Base-by-base conservation (phyloP, 2,888 invertebrate species). In the Drosophila pullipes region DNA sequence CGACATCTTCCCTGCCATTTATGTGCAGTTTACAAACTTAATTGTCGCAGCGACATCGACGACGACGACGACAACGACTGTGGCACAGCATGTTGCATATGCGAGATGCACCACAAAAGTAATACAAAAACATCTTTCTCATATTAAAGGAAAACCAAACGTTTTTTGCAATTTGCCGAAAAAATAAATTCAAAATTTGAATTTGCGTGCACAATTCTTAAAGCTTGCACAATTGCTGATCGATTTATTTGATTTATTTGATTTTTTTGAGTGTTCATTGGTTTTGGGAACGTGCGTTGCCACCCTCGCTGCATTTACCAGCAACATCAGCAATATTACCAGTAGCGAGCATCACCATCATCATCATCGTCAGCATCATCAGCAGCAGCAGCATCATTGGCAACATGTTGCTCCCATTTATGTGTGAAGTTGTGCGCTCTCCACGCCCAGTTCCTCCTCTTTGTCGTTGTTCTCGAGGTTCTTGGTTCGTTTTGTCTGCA, bases 401-500 rank as follows among this genome's bases (percentile, higher is more conserved):
- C 89, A 88, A 85, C 85, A 85, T 89, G 85, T 85, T 85, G 85
- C 89, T 85, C 89, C 89, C 89, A 89, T 85, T 85, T 85, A 85
- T 89, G 85, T 89, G 89, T 85, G 85, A 85, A 85, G 85, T 86
- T 74, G 78, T 72, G 73, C 81, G 68, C 72, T 58, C 76, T 80
- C 60, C 74, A 81, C 82, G 79, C 82, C 82, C 81, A 79, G 76
- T 75, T 80, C 76, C 78, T 52, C 69, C 78, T 80, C 76, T 73
- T 73, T 68, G 67, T 65, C 69, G 79, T 80, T 75, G 52, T 60
- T 57, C 67, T 54, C 44, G 13, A 39, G 52, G 61, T 76, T 70
- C 54, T 57, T 69, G 58, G 57, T 64, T 76, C 41, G 47, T 31
- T 76, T 65, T 77, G 67, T 82, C 78, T 81, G 78, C 80, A 85